Conservation (phyloP, 2,113 vertebrate species). For the Gracilinanus agilis region DNA sequence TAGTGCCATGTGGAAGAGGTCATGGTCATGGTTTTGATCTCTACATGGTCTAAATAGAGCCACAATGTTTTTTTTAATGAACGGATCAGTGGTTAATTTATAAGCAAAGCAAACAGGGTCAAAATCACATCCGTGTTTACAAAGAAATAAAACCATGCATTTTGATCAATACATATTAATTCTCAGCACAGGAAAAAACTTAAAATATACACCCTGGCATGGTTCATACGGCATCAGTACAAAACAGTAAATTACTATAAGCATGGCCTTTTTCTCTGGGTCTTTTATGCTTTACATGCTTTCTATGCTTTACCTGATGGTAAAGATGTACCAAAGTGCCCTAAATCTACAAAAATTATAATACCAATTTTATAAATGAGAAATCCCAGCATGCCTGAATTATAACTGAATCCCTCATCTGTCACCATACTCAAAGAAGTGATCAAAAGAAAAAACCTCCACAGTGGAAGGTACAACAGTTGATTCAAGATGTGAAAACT, state of each 20-base stretch:
- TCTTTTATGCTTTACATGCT: not conserved
- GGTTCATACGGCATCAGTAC: not conserved
- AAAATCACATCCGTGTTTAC: not conserved
- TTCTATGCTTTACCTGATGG: not conserved
- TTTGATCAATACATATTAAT: not conserved
- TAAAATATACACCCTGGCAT: not conserved
- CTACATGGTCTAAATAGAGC: not conserved
- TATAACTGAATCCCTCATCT: not conserved
- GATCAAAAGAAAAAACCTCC: not conserved
- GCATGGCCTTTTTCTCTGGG: not conserved
- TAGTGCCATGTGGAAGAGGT: not conserved
- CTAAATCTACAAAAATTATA: not conserved
- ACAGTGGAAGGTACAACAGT: not conserved
- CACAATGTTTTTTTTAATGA: not conserved
- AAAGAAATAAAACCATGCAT: not conserved
- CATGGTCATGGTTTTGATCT: not conserved
- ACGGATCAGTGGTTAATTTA: not conserved
- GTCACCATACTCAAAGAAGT: not conserved
- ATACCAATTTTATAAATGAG: not conserved
- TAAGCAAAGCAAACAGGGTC: not conserved
- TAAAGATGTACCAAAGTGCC: not conserved
- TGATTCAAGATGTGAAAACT: not conserved
- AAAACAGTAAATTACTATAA: not conserved
- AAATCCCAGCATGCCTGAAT: not conserved
- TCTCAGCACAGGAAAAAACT: not conserved